Evolutionary conservation across 2,888 invertebrate species (phyloP), one percentile per base, ranked within the genome.

Genomic region (Xestia ashworthii): DNA sequence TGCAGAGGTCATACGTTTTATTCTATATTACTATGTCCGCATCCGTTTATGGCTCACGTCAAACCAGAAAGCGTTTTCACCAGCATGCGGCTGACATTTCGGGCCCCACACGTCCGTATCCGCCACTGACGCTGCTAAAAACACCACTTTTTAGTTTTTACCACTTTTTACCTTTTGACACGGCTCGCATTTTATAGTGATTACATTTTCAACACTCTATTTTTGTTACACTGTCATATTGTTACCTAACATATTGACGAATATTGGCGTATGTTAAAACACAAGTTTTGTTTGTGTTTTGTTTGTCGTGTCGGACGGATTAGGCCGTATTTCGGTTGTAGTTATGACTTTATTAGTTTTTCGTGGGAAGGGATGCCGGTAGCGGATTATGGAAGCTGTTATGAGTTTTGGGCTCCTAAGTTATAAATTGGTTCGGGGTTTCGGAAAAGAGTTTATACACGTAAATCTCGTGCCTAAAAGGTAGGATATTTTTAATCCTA

Each of bases 11-110:
- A 60, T 65, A 46, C 0, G 1, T 68, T 62, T 19, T 12, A 38
- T 25, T 22, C 12, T n/a, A 32, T 44, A 83, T n/a, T 14, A 25
- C 41, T 12, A 48, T 25, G 16, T 58, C 65, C 87, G 88, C 88
- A 70, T 32, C 38, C 70, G 74, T 77, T 76, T 82, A 3, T 90
- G 44, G 9, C 83, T 91, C 90, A 79, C 9, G 76, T 83, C 91
- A 89, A 53, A 81, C 82, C 86, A 80, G 76, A 90, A 91, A 92
- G 90, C 88, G 90, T 93, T 94, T 94, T 91, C 92, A 92, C 91
- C 90, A 90, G 90, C 92, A 91, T 92, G 92, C 89, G 90, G 86
- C 92, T 94, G 94, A 94, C 95, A 93, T 94, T 94, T 94, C 71
- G 92, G 93, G 91, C 91, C 91, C 89, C 92, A 89, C 92, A 93